Base-by-base conservation (phyloP, 2,888 invertebrate species). In the Drosophila nr. perissopoda region DNA sequence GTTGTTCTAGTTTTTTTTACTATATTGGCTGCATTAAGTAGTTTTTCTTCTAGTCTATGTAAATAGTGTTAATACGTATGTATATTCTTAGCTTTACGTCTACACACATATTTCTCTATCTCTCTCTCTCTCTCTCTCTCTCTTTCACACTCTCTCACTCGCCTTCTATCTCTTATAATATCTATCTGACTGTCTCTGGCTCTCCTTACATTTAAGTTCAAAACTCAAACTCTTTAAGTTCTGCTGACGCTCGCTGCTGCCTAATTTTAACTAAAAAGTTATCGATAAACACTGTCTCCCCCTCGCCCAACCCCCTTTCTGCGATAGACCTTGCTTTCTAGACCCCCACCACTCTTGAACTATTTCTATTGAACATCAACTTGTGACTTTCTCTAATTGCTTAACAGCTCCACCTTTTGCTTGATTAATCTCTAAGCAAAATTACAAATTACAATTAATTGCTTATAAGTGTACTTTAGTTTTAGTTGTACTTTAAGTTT, bases 11-110 rank as follows among this genome's bases (percentile, higher is more conserved):
- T 33, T 16, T n/a, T 16, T n/a, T 25, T 38, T 13, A 18, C 38
- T 13, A 11, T 29, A 21, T n/a, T 66, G 18, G 4, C 46, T 60
- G 72, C 69, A 36, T 59, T 71, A 51, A 25, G 49, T 70, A 70
- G 58, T 40, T 2, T 42, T 53, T 46, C 13, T 60, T 46, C 25
- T 70, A 52, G 40, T 16, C n/a, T 27, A 51, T 68, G 21, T 67
- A 46, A 16, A 10, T 42, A 42, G 7, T 27, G 13, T 27, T n/a
- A 27, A 13, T 29, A 31, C 52, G 16, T 38, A 54, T 36, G 25
- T 36, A 36, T 49, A 42, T 49, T 54, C 31, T 51, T 73, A 63
- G 40, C 34, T 70, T 73, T 70, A 52, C 31, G 36, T 53, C 25
- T 54, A 38, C 29, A 59, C 42, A 56, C 36, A 52, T 21, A 51